Percentiles rank a stretch among this genome's conserved stretches.
Evolutionary conservation across 2,797 vertebrate genomes (phyloP).

Genomic region (Peromyscus nudipes): DNA sequence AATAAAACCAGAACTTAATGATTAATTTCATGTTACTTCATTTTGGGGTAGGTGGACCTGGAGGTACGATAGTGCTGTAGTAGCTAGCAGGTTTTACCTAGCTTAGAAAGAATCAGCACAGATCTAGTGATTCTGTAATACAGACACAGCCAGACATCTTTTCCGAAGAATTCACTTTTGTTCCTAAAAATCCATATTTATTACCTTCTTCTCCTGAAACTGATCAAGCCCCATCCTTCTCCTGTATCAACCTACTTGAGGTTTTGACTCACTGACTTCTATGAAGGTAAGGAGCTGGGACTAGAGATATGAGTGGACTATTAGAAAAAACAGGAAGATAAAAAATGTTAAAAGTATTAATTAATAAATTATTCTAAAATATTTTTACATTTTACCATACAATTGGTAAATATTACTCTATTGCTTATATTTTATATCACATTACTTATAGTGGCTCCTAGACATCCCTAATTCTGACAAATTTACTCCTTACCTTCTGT

Average conservation of each 20-base stretch:
- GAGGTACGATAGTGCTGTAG: too few species aligned
- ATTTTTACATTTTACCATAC: neutral
- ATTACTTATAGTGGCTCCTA: neutral
- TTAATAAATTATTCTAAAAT: neutral
- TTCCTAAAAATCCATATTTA: neutral
- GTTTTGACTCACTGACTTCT: neutral
- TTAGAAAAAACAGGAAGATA: neutral
- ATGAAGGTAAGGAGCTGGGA: neutral
- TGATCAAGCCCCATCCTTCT: neutral
- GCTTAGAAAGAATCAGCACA: neutral
- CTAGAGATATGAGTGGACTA: neutral
- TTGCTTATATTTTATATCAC: neutral
- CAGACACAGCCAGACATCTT: neutral
- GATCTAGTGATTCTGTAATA: rapidly evolving
- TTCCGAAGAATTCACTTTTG: neutral
- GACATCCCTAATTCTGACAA: neutral
- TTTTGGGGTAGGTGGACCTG: neutral
- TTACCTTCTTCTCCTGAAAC: neutral
- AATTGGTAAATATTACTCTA: constrained; percentile 24
- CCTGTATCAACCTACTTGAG: neutral
- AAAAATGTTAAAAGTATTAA: neutral
- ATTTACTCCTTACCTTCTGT: constrained; percentile 13
- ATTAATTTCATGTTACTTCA: neutral
- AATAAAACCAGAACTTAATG: neutral
- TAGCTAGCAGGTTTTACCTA: neutral